Evolutionary conservation across 2,888 invertebrate species (phyloP).

Genomic region (Xanthia togata): DNA sequence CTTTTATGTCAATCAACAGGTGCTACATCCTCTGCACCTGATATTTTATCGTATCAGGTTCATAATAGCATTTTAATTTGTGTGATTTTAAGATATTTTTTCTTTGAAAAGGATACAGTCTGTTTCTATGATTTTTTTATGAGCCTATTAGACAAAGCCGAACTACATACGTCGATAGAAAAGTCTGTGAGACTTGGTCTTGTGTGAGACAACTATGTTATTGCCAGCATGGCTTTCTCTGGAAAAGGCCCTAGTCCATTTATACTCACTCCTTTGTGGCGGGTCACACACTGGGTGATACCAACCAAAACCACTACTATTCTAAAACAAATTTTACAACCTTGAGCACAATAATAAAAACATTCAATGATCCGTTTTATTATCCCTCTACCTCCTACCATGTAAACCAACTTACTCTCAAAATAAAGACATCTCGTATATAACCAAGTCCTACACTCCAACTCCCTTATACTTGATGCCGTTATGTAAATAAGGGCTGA

Average conservation of each 20-base stretch:
- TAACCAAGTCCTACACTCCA: slow-evolving; percentile 39
- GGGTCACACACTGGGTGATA: background rate
- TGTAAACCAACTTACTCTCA: slow-evolving; percentile 25
- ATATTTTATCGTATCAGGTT: background rate
- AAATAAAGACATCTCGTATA: slow-evolving; percentile 52
- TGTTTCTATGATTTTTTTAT: background rate
- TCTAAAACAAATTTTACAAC: no score
- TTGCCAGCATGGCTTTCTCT: background rate
- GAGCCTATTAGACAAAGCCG: background rate
- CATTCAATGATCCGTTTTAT: background rate
- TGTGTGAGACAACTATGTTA: background rate
- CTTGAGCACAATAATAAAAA: background rate
- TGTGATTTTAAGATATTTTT: background rate
- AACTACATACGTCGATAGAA: background rate
- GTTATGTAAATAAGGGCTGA: slow-evolving; percentile 69
- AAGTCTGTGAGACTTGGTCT: background rate
- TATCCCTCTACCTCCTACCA: background rate
- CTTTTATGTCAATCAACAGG: slow-evolving; percentile 17
- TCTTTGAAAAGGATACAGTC: background rate
- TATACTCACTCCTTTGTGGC: no score
- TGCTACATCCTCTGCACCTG: background rate
- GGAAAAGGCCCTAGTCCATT: background rate
- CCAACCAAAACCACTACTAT: background rate
- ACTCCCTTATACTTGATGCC: slow-evolving; percentile 53
- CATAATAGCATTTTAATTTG: background rate